Evolutionary conservation across 2,797 vertebrate species (phyloP).

Genomic region (Linurgus olivaceus): DNA sequence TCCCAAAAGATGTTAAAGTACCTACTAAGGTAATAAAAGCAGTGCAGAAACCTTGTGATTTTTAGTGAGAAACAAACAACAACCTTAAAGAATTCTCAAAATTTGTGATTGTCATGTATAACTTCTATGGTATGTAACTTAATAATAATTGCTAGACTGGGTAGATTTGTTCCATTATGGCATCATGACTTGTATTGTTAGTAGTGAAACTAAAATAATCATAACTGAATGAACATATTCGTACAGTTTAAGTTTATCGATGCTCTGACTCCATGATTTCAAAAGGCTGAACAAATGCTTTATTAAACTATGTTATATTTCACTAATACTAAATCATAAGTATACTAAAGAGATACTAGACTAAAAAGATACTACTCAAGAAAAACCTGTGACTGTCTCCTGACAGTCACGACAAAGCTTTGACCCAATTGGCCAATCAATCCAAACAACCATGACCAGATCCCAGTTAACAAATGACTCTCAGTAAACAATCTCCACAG

Average conservation of each 20-base stretch:
- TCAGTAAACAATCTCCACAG: too few species aligned
- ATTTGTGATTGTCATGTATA: neutral
- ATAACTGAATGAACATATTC: neutral
- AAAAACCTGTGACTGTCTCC: too few species aligned
- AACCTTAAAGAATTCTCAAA: neutral
- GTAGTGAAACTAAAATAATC: neutral
- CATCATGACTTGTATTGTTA: neutral
- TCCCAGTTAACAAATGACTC: too few species aligned
- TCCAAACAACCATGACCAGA: too few species aligned
- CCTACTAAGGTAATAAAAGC: constrained; percentile 86
- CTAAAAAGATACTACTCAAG: too few species aligned
- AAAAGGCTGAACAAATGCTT: too few species aligned
- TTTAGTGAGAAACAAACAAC: neutral
- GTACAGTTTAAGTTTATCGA: neutral
- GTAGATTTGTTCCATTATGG: neutral
- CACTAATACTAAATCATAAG: too few species aligned
- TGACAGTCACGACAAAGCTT: too few species aligned
- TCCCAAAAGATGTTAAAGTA: constrained; percentile 92
- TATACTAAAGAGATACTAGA: too few species aligned
- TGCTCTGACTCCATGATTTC: too few species aligned
- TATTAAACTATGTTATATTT: too few species aligned
- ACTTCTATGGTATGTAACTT: neutral
- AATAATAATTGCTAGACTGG: neutral
- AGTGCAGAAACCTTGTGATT: neutral
- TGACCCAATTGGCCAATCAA: too few species aligned